These are phyloP conservation scores for Bombylius major DNA, from an alignment of 2,888 invertebrate species.

Conservation along the genomic window DNA sequence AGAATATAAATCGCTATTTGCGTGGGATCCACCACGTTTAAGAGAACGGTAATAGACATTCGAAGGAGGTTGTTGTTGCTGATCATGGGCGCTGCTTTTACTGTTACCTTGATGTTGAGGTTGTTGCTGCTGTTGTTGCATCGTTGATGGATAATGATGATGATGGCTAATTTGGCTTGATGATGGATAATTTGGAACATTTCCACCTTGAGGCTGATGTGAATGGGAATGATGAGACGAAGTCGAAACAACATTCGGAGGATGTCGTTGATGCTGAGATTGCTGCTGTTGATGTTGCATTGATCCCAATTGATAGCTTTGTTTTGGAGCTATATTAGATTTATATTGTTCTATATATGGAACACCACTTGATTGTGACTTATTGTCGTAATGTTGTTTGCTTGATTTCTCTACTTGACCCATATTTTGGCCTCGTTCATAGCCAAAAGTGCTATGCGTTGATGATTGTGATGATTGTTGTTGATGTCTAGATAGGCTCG, in stretches of 20 bases:
- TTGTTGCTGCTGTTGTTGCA: conserved; percentile 15
- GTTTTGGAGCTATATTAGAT: conserved; percentile 11
- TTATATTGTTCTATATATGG: conserved; percentile 30
- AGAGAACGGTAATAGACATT: conserved; percentile 37
- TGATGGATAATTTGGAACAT: neutral
- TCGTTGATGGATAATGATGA: conserved; percentile 14
- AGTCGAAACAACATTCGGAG: conserved; percentile 16
- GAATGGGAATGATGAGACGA: conserved; percentile 17
- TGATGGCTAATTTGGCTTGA: conserved; percentile 8
- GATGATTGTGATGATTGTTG: conserved; percentile 18
- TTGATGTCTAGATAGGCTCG: conserved; percentile 21
- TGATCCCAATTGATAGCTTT: conserved; percentile 3
- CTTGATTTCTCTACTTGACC: conserved; percentile 20
- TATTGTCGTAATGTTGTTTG: conserved; percentile 11
- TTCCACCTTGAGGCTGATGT: conserved; percentile 8
- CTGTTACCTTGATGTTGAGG: conserved; percentile 10
- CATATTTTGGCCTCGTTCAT: conserved; percentile 23
- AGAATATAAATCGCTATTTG: conserved; percentile 53
- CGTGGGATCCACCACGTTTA: conserved; percentile 37
- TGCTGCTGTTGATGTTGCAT: conserved; percentile 14
- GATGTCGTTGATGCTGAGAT: conserved; percentile 14
- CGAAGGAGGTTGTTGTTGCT: conserved; percentile 6
- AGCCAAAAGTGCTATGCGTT: conserved; percentile 25
- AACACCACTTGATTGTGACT: conserved; percentile 11
- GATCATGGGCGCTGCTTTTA: conserved; percentile 15